Base-by-base conservation (phyloP, 2,797 vertebrate species). In the Dryobates pubescens region DNA sequence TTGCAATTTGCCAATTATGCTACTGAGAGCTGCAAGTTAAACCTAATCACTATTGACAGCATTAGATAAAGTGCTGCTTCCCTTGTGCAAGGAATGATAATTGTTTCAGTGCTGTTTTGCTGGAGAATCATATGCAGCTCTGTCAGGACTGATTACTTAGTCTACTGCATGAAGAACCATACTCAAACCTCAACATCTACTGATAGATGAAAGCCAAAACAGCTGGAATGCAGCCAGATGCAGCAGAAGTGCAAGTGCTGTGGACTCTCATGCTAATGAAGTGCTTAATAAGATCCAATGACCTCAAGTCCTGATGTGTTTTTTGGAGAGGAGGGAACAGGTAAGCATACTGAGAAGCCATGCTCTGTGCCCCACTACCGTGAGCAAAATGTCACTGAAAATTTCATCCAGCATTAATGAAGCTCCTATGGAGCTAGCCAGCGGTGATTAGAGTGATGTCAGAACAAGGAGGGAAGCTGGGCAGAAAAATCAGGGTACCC, bases 1-100 rank as follows among this genome's bases (percentile, higher is more conserved):
- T 82, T 93, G 85, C 90, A 95, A 91, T 90, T 94, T 95, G 79
- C 58, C 87, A 95, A 97, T 96, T 94, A 95, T 10, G 51, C 67
- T 93, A 82, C 87, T 3, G 1, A 87, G 59, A 95, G 53, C 90
- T 95, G 85, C 82, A 73, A 77, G 91, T 94, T 93, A 95, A 96
- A 96, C 75, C 71, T 96, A 97, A 97, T 96, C 94, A 79, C 71
- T 96, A 97, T 73, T 81, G 96, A 96, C 90, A 96, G 86, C 86
- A 89, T 94, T 71, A 96, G 89, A 96, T 96, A 95, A 97, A 75
- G 70, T 84, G 88, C 92, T 80, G 93, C 65, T 92, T 78, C 64
- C 71, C 81, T 90, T 86, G 51, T 86, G 96, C 96, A 93, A 92
- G 90, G 90, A 96, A 96, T 4, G 9, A 72, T 92, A 92, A 93